phyloP scores from a whole-genome alignment of 2,797 vertebrate genomes.

The Spatula clypeata region DNA sequence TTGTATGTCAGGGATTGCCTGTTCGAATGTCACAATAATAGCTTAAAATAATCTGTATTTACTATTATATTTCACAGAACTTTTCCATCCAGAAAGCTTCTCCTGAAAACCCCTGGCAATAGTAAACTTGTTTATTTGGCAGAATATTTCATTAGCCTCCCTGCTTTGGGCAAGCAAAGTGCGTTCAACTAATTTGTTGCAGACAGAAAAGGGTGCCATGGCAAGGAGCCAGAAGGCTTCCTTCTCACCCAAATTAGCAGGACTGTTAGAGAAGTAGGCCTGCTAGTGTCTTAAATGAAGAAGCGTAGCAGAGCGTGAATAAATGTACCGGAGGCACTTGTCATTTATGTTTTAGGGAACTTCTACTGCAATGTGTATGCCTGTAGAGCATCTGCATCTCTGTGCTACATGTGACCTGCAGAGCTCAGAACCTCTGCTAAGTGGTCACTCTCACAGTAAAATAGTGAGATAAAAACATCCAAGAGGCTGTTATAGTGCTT shows the following conservation, averaged over 20 bases:
- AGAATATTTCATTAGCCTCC: background rate
- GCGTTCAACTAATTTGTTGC: background rate
- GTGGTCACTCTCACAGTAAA: background rate
- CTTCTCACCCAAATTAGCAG: background rate
- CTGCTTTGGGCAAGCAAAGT: background rate
- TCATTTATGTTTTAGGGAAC: background rate
- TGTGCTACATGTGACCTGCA: background rate
- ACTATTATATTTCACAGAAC: background rate
- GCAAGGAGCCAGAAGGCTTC: constrained; percentile 3
- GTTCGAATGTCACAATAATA: background rate
- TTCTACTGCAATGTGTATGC: background rate
- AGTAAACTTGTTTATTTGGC: background rate
- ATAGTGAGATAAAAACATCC: background rate
- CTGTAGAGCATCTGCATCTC: background rate
- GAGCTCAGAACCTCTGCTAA: background rate
- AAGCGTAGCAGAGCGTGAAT: background rate
- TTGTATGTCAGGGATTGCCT: background rate
- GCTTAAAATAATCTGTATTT: background rate
- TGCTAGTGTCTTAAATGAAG: background rate
- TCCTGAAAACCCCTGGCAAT: background rate
- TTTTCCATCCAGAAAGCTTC: background rate
- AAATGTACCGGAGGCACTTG: background rate
- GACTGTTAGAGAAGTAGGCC: background rate
- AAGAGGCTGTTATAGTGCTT: background rate
- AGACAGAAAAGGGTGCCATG: background rate